Base-by-base conservation (phyloP, 2,797 vertebrate species). In the Chromis chromis region DNA sequence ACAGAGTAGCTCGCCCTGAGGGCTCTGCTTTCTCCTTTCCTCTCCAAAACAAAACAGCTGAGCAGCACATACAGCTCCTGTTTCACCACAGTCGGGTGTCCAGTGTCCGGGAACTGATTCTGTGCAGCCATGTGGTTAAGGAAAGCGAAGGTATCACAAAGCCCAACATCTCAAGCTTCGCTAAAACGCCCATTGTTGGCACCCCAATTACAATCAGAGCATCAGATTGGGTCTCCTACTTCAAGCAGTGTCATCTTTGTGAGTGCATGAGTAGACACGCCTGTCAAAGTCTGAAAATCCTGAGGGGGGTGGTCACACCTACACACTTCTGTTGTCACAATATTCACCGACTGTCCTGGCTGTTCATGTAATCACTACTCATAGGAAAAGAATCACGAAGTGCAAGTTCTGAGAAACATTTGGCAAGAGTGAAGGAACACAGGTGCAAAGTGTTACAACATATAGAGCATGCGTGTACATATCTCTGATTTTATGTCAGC, bases 11-110 rank as follows among this genome's bases (percentile, higher is more conserved):
- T 64, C 22, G 3, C 70, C 81, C 67, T 5, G 17, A 52, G 56
- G 62, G 63, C 57, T 84, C 83, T 78, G 76, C 88, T 86, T 92
- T 91, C 86, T 76, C 62, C 69, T 70, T 60, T 79, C 62, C 64
- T 61, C 70, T 83, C 64, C 70, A 60, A 89, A 89, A 86, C 78
- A 90, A 87, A 90, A 87, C 87, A 85, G 67, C 80, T 64, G n/a
- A 53, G 64, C 76, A 44, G 78, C 68, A 59, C 24, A 64, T 33
- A 59, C 3, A 31, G 77, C 72, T 91, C 81, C 50, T 12, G 39
- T 86, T 84, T 75, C 86, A 84, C 67, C 70, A 74, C 58, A 74
- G 66, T 19, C 36, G 25, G 39, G 54, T 76, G 60, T 87, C 79
- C 24, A 44, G 60, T 86, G 65, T 82, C 79, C 6, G 22, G 17